Evolutionary conservation across 2,797 vertebrate genomes (phyloP), one percentile per base, ranked within the genome.

Genomic region (Sphaeramia orbicularis): DNA sequence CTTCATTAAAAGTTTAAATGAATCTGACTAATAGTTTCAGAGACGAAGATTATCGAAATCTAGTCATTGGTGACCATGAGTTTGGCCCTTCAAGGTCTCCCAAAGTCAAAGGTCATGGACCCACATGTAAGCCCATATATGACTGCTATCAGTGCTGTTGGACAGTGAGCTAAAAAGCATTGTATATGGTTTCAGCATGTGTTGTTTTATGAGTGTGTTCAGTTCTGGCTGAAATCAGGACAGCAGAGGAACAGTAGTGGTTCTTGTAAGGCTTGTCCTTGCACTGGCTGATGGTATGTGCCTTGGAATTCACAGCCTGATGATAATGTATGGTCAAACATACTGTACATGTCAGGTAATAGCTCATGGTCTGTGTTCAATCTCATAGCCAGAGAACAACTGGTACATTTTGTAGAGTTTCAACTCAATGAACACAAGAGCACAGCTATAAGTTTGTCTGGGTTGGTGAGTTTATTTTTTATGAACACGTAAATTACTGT

Each of bases 251-350:
- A 19, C 24, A 16, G 13, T 19, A 14, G 14, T 37, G 15, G 45
- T 37, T 24, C 18, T 43, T 14, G 18, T 15, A 10, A 11, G 41
- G 3, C 35, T 24, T 38, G 43, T 60, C 40, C 66, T 49, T 24
- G 43, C 14, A 63, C 57, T 32, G 14, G 44, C 47, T 24, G 54
- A n/a, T 9, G 61, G 57, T 38, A 61, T 74, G 67, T 21, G 19
- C 5, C 3, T 43, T 51, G 73, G 40, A 74, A 56, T 76, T 66
- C 62, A 45, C 24, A 45, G 55, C 65, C 32, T 50, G 3, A 64
- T 38, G 18, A 71, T 61, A 78, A 74, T 64, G 51, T 50, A 16
- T 10, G 41, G 65, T 51, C 64, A 76, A 55, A 70, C 49, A 59
- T 19, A 51, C 18, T 59, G 52, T 55, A 60, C 63, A 63, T 48